A percentile compares a stretch with the other conserved stretches of the same genome.
These are phyloP conservation scores for Styela plicata DNA, from an alignment of 23 tunicate species.

Conservation along the genomic window DNA sequence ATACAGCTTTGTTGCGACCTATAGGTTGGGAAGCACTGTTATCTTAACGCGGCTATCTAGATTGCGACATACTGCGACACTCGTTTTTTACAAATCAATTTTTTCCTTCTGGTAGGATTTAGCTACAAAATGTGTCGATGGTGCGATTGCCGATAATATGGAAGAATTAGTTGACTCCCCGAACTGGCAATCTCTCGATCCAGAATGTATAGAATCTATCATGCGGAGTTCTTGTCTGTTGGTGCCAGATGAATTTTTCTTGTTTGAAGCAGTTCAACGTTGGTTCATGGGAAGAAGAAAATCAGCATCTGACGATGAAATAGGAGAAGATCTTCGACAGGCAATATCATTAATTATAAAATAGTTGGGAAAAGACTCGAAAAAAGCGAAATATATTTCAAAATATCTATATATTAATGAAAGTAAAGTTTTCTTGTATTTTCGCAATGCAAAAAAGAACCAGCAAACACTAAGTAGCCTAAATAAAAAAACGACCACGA, in stretches of 20 bases:
- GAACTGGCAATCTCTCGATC: conserved; percentile 61
- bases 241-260: conserved; percentile 85
- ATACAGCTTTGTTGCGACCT: too few relatives aligned
- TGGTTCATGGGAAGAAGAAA: conserved; percentile 82
- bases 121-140: conserved; percentile 96
- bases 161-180: conserved; percentile 85
- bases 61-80: too few relatives aligned
- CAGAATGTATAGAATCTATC: conserved; percentile 71
- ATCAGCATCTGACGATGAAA: conserved; percentile 40
- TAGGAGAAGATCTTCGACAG: conserved; percentile 42
- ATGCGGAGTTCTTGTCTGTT: conserved; percentile 66
- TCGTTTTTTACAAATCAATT: too few relatives aligned
- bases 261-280: conserved; percentile 79
- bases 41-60: too few relatives aligned
- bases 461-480: too few relatives aligned
- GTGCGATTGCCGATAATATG: conserved; percentile 88
- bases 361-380: too few relatives aligned
- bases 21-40: too few relatives aligned
- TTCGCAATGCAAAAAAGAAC: too few relatives aligned
- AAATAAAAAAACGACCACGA: too few relatives aligned
- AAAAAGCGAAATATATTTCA: too few relatives aligned
- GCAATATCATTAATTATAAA: too few relatives aligned
- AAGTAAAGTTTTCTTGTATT: neutral
- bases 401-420: neutral
- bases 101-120: too few relatives aligned